Evolutionary conservation across 2,113 vertebrate species (phyloP).

Genomic region (Macrotus californicus): DNA sequence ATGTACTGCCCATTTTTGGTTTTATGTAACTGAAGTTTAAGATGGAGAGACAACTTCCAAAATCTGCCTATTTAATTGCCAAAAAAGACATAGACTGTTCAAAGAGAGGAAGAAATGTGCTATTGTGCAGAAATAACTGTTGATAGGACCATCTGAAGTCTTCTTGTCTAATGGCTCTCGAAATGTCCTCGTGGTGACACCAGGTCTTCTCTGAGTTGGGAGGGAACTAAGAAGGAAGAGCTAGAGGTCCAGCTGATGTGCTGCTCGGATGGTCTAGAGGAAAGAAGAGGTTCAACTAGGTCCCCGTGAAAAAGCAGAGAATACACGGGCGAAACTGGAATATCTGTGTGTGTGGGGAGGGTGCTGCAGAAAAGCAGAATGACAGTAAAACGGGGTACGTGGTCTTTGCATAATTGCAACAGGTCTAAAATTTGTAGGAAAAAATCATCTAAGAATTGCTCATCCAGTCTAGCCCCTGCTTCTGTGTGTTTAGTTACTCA

Average conservation of each 20-base stretch:
- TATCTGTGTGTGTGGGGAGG: background rate
- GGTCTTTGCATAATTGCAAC: background rate
- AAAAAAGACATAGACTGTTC: background rate
- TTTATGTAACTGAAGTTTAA: slow-evolving; percentile 40
- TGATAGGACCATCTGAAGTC: background rate
- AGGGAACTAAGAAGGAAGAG: background rate
- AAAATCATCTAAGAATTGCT: background rate
- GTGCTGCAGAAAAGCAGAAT: background rate
- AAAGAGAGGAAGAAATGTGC: background rate
- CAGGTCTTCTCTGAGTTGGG: background rate
- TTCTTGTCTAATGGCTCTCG: background rate
- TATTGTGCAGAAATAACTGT: background rate
- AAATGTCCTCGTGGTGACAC: background rate
- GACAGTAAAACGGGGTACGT: background rate
- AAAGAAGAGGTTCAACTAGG: background rate
- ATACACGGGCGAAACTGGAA: background rate
- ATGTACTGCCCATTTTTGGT: background rate
- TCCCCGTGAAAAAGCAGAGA: background rate
- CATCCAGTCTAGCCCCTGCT: background rate
- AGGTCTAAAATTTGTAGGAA: background rate
- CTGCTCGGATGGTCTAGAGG: background rate
- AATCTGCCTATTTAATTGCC: background rate
- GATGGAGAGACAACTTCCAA: background rate
- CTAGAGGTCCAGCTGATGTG: background rate
- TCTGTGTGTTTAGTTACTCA: background rate